phyloP scores from a whole-genome alignment of 2,888 invertebrate genomes.

The Eupsilia transversa region DNA sequence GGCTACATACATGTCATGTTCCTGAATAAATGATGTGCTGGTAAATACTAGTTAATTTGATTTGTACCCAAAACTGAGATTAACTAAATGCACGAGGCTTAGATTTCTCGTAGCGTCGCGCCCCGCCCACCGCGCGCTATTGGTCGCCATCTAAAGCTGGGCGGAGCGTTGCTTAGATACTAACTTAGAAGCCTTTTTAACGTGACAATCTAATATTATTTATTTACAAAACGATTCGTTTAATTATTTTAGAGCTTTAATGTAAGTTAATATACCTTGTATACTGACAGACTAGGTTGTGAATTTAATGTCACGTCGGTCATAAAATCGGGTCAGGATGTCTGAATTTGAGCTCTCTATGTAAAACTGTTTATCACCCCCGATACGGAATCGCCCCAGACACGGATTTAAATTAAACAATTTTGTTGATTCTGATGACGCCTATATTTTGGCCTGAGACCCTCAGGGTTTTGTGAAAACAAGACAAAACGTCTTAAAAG shows the following conservation, averaged over 20 bases:
- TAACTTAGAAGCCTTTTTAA: constrained; percentile 83
- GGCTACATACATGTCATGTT: constrained; percentile 13
- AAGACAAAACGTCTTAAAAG: background rate
- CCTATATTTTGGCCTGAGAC: background rate
- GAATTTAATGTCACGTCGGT: background rate
- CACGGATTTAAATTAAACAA: background rate
- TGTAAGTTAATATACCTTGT: constrained; percentile 20
- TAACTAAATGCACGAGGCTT: constrained; percentile 72
- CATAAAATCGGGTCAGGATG: background rate
- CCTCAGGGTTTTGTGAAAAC: background rate
- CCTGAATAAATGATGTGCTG: constrained; percentile 14
- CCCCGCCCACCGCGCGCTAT: constrained; percentile 86
- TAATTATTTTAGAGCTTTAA: constrained; percentile 31
- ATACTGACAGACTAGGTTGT: background rate
- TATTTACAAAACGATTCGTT: constrained; percentile 49
- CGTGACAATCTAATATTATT: constrained; percentile 70
- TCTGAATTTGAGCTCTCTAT: background rate
- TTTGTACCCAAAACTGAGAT: constrained; percentile 63
- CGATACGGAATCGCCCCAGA: background rate
- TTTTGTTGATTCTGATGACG: background rate
- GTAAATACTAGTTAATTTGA: constrained; percentile 35
- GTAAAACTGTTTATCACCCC: background rate
- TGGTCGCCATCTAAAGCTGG: constrained; percentile 84
- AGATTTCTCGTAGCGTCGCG: constrained; percentile 81
- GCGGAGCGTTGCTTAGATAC: constrained; percentile 88